Percentiles rank a stretch among this genome's conserved stretches.
Conservation (phyloP, 30 jellyfish, hydroid and myxozoan species). For the Pseudorhiza aurosa region DNA sequence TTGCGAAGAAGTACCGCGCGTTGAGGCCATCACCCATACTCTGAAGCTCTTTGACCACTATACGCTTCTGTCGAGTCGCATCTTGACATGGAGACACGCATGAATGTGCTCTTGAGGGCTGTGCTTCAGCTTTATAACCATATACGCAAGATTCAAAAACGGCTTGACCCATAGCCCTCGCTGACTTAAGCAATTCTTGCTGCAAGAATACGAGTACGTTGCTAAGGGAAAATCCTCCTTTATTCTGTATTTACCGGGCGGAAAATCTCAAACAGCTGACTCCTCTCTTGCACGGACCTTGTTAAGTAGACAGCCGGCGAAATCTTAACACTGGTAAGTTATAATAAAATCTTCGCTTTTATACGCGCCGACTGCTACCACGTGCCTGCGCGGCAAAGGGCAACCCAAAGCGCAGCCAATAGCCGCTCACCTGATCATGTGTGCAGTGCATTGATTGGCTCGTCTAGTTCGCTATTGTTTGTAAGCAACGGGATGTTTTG, state of each 20-base stretch:
- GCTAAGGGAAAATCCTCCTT: neutral
- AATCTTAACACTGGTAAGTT: too few relatives aligned
- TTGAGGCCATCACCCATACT: slow-evolving; percentile 33
- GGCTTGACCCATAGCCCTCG: slow-evolving; percentile 27
- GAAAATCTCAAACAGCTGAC: too few relatives aligned
- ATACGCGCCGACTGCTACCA: neutral
- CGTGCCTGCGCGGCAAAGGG: slow-evolving; percentile 22
- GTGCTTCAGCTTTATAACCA: slow-evolving; percentile 1
- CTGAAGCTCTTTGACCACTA: slow-evolving; percentile 14
- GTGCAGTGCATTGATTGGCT: slow-evolving; percentile 36
- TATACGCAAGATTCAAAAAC: slow-evolving; percentile 21
- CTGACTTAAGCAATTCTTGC: too few relatives aligned
- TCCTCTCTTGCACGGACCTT: too few relatives aligned
- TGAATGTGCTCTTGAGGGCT: neutral
- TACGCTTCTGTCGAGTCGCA: neutral
- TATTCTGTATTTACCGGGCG: too few relatives aligned
- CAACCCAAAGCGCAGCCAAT: slow-evolving; percentile 35
- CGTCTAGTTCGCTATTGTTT: neutral
- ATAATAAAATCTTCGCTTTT: too few relatives aligned
- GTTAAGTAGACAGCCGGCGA: too few relatives aligned
- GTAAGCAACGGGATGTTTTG: slow-evolving; percentile 39
- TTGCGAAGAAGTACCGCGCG: neutral
- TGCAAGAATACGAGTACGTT: too few relatives aligned
- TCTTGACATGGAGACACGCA: slow-evolving; percentile 6
- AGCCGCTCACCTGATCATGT: slow-evolving; percentile 13